Evolutionary conservation across 2,888 invertebrate genomes (phyloP).

Genomic region (Trisateles emortualis): DNA sequence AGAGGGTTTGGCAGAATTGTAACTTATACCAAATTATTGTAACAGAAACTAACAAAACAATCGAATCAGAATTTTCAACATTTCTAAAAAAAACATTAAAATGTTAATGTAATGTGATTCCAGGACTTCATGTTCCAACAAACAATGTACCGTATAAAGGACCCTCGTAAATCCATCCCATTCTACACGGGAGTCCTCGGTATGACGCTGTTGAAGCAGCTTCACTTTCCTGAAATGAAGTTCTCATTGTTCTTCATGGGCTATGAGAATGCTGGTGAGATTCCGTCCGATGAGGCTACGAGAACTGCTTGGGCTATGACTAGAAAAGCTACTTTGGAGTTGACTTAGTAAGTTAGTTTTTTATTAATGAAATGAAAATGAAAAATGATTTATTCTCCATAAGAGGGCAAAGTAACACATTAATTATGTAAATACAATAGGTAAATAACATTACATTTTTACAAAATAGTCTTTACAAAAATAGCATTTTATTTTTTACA

Average conservation of each 20-base stretch:
- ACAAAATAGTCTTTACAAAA: too few relatives aligned
- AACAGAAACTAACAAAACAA: too few relatives aligned
- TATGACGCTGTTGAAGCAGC: constrained; percentile 95
- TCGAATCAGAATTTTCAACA: too few relatives aligned
- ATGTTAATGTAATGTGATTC: constrained; percentile 43
- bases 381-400: too few relatives aligned
- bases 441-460: too few relatives aligned
- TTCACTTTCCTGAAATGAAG: constrained; percentile 95
- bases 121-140: constrained; percentile 98
- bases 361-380: too few relatives aligned
- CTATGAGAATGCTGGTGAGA: constrained; percentile 91
- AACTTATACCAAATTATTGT: too few relatives aligned
- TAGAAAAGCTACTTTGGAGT: constrained; percentile 94
- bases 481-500: too few relatives aligned
- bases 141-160: constrained; percentile 98
- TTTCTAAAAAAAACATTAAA: too few relatives aligned
- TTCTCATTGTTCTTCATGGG: constrained; percentile 94
- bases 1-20: too few relatives aligned
- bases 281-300: constrained; percentile 90
- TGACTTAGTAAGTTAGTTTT: constrained; percentile 93
- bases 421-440: too few relatives aligned
- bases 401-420: too few relatives aligned
- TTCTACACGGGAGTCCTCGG: constrained; percentile 97
- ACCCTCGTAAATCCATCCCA: constrained; percentile 94
- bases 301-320: constrained; percentile 92